These are phyloP conservation scores for Miniopterus natalensis DNA, from an alignment of 2,113 vertebrate genomes.

Conservation along the genomic window DNA sequence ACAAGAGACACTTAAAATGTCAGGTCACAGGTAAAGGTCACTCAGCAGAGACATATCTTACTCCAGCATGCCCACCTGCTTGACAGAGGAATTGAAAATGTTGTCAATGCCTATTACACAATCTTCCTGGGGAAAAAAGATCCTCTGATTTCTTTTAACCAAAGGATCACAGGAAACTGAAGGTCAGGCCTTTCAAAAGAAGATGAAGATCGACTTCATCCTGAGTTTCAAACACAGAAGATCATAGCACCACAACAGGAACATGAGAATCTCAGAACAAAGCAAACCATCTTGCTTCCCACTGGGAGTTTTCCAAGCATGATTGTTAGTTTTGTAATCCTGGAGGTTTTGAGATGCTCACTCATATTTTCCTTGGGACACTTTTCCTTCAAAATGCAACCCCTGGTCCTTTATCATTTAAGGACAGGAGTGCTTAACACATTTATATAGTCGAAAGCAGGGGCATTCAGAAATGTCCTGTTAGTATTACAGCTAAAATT, in stretches of 20 bases:
- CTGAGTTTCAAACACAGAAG: slow-evolving; percentile 69
- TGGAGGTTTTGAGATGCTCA: slow-evolving; percentile 52
- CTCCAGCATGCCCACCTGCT: slow-evolving; percentile 16
- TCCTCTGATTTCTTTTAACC: slow-evolving; percentile 77
- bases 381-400: slow-evolving; percentile 55
- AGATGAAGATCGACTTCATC: slow-evolving; percentile 80
- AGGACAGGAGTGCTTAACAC: slow-evolving; percentile 28
- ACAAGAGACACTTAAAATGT: slow-evolving; percentile 71
- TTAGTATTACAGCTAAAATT: slow-evolving; percentile 45
- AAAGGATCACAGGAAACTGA: slow-evolving; percentile 76
- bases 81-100: slow-evolving; percentile 68
- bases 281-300: slow-evolving; percentile 39
- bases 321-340: slow-evolving; percentile 54
- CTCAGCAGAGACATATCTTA: slow-evolving; percentile 57
- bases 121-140: slow-evolving; percentile 60
- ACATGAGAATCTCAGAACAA: slow-evolving; percentile 56
- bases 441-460: slow-evolving; percentile 66
- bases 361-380: slow-evolving; percentile 28
- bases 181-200: slow-evolving; percentile 72
- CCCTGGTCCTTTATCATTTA: slow-evolving; percentile 49
- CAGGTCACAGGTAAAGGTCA: slow-evolving; percentile 70
- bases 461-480: slow-evolving; percentile 36
- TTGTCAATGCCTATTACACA: slow-evolving; percentile 69
- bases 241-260: slow-evolving; percentile 73
- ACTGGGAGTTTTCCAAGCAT: slow-evolving; percentile 36